These are phyloP conservation scores for Acleris laterana DNA, from an alignment of 2,888 invertebrate genomes.

Conservation along the genomic window DNA sequence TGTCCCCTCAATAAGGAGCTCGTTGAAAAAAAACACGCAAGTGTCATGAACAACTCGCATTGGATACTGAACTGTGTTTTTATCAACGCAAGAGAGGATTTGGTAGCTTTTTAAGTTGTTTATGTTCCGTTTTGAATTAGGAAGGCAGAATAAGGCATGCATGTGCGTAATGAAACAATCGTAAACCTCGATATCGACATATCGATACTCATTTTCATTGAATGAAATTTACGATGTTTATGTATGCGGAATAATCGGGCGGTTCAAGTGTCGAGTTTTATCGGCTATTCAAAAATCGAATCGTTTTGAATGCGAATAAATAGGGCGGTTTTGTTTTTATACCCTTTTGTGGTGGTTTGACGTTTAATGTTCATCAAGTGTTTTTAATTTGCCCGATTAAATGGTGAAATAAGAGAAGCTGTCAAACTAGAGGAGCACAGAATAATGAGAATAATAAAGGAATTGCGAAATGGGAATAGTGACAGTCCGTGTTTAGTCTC, in stretches of 20 bases:
- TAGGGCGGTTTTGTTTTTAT: conserved; percentile 58
- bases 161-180: conserved; percentile 68
- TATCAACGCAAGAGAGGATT: too few relatives aligned
- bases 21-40: too few relatives aligned
- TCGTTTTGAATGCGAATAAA: conserved; percentile 68
- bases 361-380: conserved; percentile 36
- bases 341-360: conserved; percentile 25
- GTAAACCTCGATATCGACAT: conserved; percentile 69
- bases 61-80: too few relatives aligned
- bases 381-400: conserved; percentile 22
- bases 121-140: too few relatives aligned
- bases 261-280: conserved; percentile 75
- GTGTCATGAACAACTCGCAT: too few relatives aligned
- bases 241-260: conserved; percentile 73
- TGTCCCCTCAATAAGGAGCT: conserved; percentile 64
- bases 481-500: too few relatives aligned
- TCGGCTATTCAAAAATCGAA: conserved; percentile 74
- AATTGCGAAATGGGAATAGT: background rate
- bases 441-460: background rate
- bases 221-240: conserved; percentile 80
- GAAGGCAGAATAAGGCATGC: conserved; percentile 38
- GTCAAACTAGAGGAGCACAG: background rate
- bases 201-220: conserved; percentile 76
- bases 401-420: conserved; percentile 6
- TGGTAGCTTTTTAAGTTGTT: too few relatives aligned